Evolutionary conservation across 2,888 invertebrate genomes (phyloP).

Genomic region (Leptopilina myrica): DNA sequence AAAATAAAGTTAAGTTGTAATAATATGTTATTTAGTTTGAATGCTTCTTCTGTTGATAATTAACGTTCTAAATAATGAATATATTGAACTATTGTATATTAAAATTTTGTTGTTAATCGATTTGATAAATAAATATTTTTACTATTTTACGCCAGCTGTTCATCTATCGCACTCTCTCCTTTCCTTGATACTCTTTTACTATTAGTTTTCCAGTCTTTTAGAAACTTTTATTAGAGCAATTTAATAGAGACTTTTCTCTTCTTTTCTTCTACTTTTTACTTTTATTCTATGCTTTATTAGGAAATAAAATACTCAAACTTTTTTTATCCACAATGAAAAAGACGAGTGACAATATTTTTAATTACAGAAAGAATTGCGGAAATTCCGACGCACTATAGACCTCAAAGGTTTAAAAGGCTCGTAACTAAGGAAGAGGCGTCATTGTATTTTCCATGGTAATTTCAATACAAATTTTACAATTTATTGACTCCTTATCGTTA

Average conservation of each 20-base stretch:
- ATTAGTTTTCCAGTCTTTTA: neutral
- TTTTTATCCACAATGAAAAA: neutral
- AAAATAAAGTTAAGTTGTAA: no score
- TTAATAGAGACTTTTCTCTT: no score
- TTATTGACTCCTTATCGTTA: conserved; percentile 1
- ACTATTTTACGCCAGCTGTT: conserved; percentile 64
- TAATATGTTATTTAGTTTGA: no score
- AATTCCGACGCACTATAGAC: neutral
- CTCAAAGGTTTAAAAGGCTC: conserved; percentile 14
- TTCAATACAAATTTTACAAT: conserved; percentile 23
- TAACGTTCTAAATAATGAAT: neutral
- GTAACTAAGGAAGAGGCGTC: conserved; percentile 8
- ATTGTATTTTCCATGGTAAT: conserved; percentile 28
- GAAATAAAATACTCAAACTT: no score
- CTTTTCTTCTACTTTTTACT: neutral
- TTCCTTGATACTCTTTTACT: conserved; percentile 17
- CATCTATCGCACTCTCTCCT: conserved; percentile 56
- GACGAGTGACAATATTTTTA: conserved; percentile 9
- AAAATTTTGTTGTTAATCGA: conserved; percentile 45
- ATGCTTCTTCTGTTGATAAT: neutral
- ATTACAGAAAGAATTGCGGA: conserved; percentile 26
- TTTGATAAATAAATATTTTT: conserved; percentile 65
- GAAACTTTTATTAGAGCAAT: neutral
- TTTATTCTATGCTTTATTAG: no score
- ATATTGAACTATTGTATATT: conserved; percentile 41